Base-by-base conservation (phyloP, 2,888 invertebrate genomes). In the Drosophila gaucha region DNA sequence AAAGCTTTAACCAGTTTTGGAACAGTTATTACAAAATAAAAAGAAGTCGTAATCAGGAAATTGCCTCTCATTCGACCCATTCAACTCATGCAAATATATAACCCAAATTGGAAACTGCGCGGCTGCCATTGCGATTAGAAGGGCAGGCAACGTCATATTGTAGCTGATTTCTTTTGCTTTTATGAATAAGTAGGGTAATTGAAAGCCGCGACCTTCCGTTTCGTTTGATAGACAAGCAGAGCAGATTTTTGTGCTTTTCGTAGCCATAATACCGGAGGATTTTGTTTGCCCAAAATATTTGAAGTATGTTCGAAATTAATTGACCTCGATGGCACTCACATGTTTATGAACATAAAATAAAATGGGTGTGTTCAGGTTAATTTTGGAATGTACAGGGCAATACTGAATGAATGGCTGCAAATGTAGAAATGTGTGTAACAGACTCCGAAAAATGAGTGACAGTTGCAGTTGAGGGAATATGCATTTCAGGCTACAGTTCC, bases 181-280 rank as follows among this genome's bases (percentile, higher is more conserved):
- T 31, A 47, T 44, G 44, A 58, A 59, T 57, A 76, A 72, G 77
- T 73, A 73, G 77, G 72, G 58, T 76, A 76, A 80, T 77, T 80
- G 80, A 80, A 77, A 64, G 67, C 56, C 60, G 51, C 68, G 77
- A 77, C 77, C 77, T 80, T 77, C 80, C 67, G 59, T 62, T 57
- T 46, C 35, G 36, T 64, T 60, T 57, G 68, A 76, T 44, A 67
- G 80, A 76, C 80, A 72, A 63, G 58, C 75, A 54, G 70, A 80
- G 59, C 68, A 66, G 74, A 77, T 77, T 80, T 80, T 71, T 57
- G 69, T 65, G 59, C 63, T 58, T 74, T 74, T 68, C 52, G 62
- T 69, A n/a, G n/a, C n/a, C 24, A 24, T 41, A 26, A 43, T 36
- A 12, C 54, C 50, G 72, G 72, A 72, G 49, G 73, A 57, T 55